Base-by-base conservation (phyloP, 2,797 vertebrate species). In the Sebastes matsubarae region DNA sequence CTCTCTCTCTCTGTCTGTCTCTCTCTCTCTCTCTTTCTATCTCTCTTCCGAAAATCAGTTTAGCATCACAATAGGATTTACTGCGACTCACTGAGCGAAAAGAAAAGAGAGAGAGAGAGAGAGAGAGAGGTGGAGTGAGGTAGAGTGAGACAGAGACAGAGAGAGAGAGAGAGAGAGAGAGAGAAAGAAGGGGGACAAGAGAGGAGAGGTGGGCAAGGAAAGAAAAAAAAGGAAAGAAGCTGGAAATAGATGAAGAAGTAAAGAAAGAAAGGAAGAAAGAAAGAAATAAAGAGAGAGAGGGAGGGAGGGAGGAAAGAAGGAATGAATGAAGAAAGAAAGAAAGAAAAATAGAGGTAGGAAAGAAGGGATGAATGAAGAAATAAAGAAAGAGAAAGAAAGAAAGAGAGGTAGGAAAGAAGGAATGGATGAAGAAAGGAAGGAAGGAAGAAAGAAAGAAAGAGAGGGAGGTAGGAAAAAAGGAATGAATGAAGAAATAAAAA, bases 31-130 rank as follows among this genome's bases (percentile, higher is more conserved):
- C 25, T 63, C 54, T n/a, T 20, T 90, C 94, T 95, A 87, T 94
- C 95, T 93, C 94, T 92, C 93, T 93, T 87, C 93, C 77, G 83
- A 94, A 79, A 91, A 84, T 94, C 88, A 84, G 94, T 97, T 98
- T 97, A 97, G 96, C 97, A 98, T 98, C 94, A 98, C 97, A 98
- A 97, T 96, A 94, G 96, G 93, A 95, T 96, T 96, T 96, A 94
- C 94, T 94, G 94, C 96, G 96, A 96, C 94, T 95, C 96, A 96
- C 88, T 95, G 97, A 93, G 94, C 95, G 89, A 84, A 89, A 94
- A 97, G 96, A 97, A 97, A 94, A 46, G 93, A 80, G 88, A 93
- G 92, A 52, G 71, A 61, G 70, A 36, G 69, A 61, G 52, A 58
- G 58, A 42, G 38, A 42, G 38, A 38, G 36, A 42, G 9, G 8